Percentiles rank a stretch among this genome's conserved stretches.
Conservation (phyloP, 2,888 invertebrate species). For the Andrena trimmerana region DNA sequence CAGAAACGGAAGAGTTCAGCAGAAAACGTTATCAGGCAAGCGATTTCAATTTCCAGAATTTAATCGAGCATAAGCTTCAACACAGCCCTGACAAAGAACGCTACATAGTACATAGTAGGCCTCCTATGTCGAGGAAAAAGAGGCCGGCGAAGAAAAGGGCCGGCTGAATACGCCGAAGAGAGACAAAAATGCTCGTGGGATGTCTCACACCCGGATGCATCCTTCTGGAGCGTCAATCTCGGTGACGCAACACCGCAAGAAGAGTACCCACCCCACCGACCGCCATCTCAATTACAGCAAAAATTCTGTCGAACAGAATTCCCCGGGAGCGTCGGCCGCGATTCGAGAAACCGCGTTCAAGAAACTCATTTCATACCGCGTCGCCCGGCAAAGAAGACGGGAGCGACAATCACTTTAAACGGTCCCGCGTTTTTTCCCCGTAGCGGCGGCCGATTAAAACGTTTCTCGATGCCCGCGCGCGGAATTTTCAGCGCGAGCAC, state of each 20-base stretch:
- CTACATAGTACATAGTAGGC: neutral
- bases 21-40: no score
- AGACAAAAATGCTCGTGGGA: neutral
- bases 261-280: constrained; percentile 15
- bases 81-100: no score
- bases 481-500: constrained; percentile 59
- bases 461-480: constrained; percentile 51
- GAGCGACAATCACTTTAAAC: constrained; percentile 57
- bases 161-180: neutral
- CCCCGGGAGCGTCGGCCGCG: constrained; percentile 38
- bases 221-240: constrained; percentile 1
- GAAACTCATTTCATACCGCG: constrained; percentile 53
- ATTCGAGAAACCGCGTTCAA: constrained; percentile 42
- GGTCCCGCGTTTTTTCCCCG: constrained; percentile 48
- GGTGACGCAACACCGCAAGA: neutral
- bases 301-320: constrained; percentile 51
- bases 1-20: no score
- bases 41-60: neutral
- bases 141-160: neutral
- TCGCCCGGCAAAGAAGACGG: constrained; percentile 20
- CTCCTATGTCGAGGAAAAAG: neutral
- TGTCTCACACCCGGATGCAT: neutral
- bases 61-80: neutral
- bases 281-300: constrained; percentile 49
- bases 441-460: constrained; percentile 49